A percentile compares a stretch with the other conserved stretches of the same genome.
Evolutionary conservation across 2,888 invertebrate species (phyloP).

Genomic region (Meloe dianella): DNA sequence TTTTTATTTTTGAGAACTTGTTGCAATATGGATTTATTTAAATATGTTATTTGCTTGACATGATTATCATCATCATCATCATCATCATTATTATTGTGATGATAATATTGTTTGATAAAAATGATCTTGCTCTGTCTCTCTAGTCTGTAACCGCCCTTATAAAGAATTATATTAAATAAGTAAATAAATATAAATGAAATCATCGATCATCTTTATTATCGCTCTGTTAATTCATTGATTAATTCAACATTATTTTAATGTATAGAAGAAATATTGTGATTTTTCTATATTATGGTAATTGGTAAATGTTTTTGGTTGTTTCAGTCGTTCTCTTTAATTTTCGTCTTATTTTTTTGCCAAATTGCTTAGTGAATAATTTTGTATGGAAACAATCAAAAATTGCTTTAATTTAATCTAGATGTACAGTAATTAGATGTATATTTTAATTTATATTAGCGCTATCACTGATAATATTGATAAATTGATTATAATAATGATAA

Average conservation of each 20-base stretch:
- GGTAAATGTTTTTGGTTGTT: background rate
- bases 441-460: background rate
- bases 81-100: background rate
- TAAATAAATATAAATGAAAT: background rate
- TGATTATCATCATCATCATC: constrained; percentile 1
- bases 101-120: background rate
- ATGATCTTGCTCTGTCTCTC: constrained; percentile 1
- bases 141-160: background rate
- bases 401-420: background rate
- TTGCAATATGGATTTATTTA: constrained; percentile 7
- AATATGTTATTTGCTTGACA: background rate
- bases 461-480: background rate
- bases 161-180: background rate
- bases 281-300: background rate
- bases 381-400: background rate
- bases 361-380: too few species aligned
- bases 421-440: constrained; percentile 2
- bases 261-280: too few species aligned
- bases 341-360: too few species aligned
- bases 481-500: background rate
- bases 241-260: background rate
- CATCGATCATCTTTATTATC: too few species aligned
- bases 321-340: too few species aligned
- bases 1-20: too few species aligned
- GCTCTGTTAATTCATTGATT: background rate